phyloP scores from a whole-genome alignment of 2,888 invertebrate species.

The Linnaemya tessellans region DNA sequence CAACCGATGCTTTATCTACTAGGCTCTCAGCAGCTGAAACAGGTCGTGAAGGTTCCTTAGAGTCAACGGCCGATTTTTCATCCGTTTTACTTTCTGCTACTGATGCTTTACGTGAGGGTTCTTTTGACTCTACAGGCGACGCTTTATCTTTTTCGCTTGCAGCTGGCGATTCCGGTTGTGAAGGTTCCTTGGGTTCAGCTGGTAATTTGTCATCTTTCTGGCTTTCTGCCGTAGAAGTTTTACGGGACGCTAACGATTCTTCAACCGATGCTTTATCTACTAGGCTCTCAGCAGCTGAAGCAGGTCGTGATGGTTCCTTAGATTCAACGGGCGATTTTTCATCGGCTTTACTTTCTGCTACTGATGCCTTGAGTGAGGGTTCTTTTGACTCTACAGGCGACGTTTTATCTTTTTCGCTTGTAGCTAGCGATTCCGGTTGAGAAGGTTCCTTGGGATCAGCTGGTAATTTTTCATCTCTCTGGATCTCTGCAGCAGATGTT shows the following conservation, averaged over 20 bases:
- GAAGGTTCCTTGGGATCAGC: constrained; percentile 6
- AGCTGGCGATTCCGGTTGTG: constrained; percentile 64
- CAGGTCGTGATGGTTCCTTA: constrained; percentile 34
- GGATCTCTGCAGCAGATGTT: constrained; percentile 74
- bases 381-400: constrained; percentile 51
- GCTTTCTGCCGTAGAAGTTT: constrained; percentile 65
- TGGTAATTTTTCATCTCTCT: constrained; percentile 70
- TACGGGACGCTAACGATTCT: constrained; percentile 43
- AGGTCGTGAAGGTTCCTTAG: constrained; percentile 52
- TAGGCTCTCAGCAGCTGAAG: constrained; percentile 35
- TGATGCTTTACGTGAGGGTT: constrained; percentile 5
- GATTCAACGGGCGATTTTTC: constrained; percentile 68
- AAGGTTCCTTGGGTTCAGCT: constrained; percentile 48
- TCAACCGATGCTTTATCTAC: constrained; percentile 50
- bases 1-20: constrained; percentile 47
- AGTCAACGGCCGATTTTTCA: constrained; percentile 51
- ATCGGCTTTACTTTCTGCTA: constrained; percentile 53
- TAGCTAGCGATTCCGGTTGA: constrained; percentile 2
- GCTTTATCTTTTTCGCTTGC: constrained; percentile 39
- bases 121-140: constrained; percentile 34
- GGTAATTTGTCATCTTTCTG: constrained; percentile 66
- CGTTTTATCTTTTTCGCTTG: constrained; percentile 29
- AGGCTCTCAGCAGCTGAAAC: constrained; percentile 48
- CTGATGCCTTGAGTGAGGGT: constrained; percentile 64
- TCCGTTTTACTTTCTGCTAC: constrained; percentile 58